These are phyloP conservation scores for Hermatobates lingyangjiaoensis DNA, from an alignment of 1,140 invertebrate genomes.

Conservation along the genomic window DNA sequence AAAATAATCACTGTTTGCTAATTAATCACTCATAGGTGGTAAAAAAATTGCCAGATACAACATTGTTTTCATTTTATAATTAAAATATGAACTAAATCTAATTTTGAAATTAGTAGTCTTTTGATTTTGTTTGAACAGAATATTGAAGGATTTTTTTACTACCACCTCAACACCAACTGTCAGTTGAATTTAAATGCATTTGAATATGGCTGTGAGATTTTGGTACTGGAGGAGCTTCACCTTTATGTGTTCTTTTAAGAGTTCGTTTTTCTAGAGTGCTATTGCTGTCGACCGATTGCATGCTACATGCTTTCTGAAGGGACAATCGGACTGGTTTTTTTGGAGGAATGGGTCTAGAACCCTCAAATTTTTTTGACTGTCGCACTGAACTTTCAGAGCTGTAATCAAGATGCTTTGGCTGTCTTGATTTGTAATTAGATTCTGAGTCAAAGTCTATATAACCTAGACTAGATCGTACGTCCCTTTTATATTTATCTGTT, in stretches of 20 bases:
- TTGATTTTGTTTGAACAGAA: too few species aligned
- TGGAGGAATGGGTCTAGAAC: slow-evolving; percentile 45
- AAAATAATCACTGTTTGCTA: too few species aligned
- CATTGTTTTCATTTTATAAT: too few species aligned
- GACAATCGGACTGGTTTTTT: slow-evolving; percentile 65
- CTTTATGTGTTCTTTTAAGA: slow-evolving; percentile 33
- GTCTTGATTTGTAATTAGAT: slow-evolving; percentile 26
- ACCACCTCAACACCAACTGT: too few species aligned
- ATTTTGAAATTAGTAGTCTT: too few species aligned
- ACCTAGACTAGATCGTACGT: too few species aligned
- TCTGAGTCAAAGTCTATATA: slow-evolving; percentile 49
- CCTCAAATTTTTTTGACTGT: slow-evolving; percentile 27
- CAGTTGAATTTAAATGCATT: too few species aligned
- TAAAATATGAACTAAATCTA: too few species aligned
- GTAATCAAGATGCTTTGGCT: slow-evolving; percentile 22
- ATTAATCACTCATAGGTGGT: too few species aligned
- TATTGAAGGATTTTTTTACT: too few species aligned
- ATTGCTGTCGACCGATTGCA: slow-evolving; percentile 50
- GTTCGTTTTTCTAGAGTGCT: slow-evolving; percentile 26
- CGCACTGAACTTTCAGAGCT: slow-evolving; percentile 20
- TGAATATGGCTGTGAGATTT: neutral
- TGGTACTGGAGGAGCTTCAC: slow-evolving; percentile 26
- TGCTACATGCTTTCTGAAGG: slow-evolving; percentile 56
- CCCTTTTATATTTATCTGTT: too few species aligned
- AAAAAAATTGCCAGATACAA: too few species aligned